Evolutionary conservation across 2,113 vertebrate genomes (phyloP), one percentile per base, ranked within the genome.

Genomic region (Brienomyrus brachyistius): DNA sequence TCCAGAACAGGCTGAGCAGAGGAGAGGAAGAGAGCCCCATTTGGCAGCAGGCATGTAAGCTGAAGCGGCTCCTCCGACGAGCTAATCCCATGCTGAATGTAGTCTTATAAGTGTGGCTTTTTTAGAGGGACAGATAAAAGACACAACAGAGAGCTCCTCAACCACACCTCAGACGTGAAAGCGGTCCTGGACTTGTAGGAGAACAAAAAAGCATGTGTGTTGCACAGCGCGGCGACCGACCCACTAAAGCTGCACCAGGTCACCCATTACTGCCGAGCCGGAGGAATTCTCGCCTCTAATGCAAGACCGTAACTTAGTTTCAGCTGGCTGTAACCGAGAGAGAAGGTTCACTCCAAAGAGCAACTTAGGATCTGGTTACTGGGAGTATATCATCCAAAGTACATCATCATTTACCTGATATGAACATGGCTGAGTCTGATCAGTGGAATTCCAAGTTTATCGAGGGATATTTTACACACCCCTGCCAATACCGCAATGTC

Each of bases 51-150:
- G 93, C 91, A 48, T 90, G 95, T 97, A 98, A 97, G 92, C 91
- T 92, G 95, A 98, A 97, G 95, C 94, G 95, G 95, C 94, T 95
- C 95, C 97, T 96, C 96, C 96, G 95, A 90, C 91, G 94, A 91
- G 95, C 94, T 97, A 97, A 97, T 97, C 95, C 94, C 93, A 93
- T 94, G 93, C 94, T 97, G 96, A 98, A 97, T 96, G 95, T 95
- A 92, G 93, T 94, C 93, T 95, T 96, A 95, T 94, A 97, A 97
- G 93, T 93, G 92, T 90, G 94, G 95, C 94, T 95, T 97, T 96
- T 97, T 94, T 95, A 95, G 92, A 90, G 77, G 86, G 43, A 92
- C 92, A 96, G 95, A 96, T 96, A 96, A 97, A 96, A 95, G 93
- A 92, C 92, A 90, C 66, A 70, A 90, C 88, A 90, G 90, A 92